Evolutionary conservation across 2,888 invertebrate species (phyloP), one percentile per base, ranked within the genome.

Genomic region (Chromoteleia sp.): DNA sequence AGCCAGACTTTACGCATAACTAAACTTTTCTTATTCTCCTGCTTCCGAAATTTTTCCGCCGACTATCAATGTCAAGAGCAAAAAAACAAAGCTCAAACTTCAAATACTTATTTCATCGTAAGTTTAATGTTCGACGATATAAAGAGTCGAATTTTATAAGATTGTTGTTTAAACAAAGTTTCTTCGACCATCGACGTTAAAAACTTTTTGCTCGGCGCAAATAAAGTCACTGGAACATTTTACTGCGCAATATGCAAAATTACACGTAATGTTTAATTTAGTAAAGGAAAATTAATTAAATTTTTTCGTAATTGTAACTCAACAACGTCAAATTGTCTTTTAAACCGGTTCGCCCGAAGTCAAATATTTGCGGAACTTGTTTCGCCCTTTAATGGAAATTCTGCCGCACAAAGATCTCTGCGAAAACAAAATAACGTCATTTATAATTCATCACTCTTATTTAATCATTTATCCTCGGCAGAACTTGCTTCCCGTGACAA

Each of bases 261-360:
- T 19, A 45, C n/a, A 19, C 19, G 19, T 25, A 25, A 5, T 36
- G 12, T n/a, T 56, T 56, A 10, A 19, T 36, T 33, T 19, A 33
- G 1, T n/a, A 2, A 56, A n/a, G 56, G 17, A 36, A 56, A 56
- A 56, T 56, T 54, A 54, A 54, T 36, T 54, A 54, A 33, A 17
- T 36, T 52, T 52, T 30, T 52, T 3, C n/a, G 19, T 7, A 36
- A 33, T n/a, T 6, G n/a, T 19, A 4, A 52, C 48, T 5, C 6
- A 12, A 15, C 15, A 52, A n/a, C 14, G 39, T 39, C 2, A 12
- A 39, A 14, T 39, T 39, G 12, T 25, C 2, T 6, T 25, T 25
- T 25, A 25, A 25, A 25, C n/a, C n/a, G n/a, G n/a, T n/a, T n/a
- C n/a, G n/a, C n/a, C n/a, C n/a, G n/a, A n/a, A 33, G 33, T 39